Evolutionary conservation across 1,140 invertebrate species (phyloP), one percentile per base, ranked within the genome.

Genomic region (Sesamia nonagrioides): DNA sequence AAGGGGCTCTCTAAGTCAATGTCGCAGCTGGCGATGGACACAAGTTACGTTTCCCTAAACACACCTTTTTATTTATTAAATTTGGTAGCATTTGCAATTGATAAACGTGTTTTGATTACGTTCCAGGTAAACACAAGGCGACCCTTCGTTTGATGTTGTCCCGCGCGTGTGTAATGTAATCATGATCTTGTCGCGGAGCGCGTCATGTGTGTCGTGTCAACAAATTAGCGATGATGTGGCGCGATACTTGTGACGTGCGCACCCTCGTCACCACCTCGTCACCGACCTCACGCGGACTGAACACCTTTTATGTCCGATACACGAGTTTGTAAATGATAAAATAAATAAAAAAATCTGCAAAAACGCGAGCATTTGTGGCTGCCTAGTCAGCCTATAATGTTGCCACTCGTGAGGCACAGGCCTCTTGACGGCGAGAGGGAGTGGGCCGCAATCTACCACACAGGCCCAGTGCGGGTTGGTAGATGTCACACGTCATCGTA

Each of bases 141-240:
- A 58, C 54, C 18, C 2, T 61, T 17, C 17, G 35, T 63, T 63
- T 63, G 60, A 63, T 42, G 60, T 18, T 42, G 54, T 27, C 15
- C 35, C 35, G 58, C 6, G 60, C 60, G 60, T 63, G 37, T 63
- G 60, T 63, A n/a, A 63, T 63, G 60, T 63, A 42, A 42, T 63
- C 42, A 63, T 17, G 60, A 40, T 18, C n/a, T 5, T 37, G 37
- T 42, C 60, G 42, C n/a, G 18, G 37, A 15, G 1, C 35, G 35
- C n/a, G 60, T 61, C 60, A n/a, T 5, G 15, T 40, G 60, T 11
- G 27, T 60, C 9, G 3, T 11, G 60, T 42, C 60, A 63, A 63
- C 60, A 63, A 63, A 63, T 63, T 63, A 42, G 60, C 9, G 6
- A 17, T 40, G 2, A 6, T 18, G 17, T 8, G 17, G 17, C 52